Evolutionary conservation across 2,797 vertebrate genomes (phyloP).

Genomic region (Synanceia verrucosa): DNA sequence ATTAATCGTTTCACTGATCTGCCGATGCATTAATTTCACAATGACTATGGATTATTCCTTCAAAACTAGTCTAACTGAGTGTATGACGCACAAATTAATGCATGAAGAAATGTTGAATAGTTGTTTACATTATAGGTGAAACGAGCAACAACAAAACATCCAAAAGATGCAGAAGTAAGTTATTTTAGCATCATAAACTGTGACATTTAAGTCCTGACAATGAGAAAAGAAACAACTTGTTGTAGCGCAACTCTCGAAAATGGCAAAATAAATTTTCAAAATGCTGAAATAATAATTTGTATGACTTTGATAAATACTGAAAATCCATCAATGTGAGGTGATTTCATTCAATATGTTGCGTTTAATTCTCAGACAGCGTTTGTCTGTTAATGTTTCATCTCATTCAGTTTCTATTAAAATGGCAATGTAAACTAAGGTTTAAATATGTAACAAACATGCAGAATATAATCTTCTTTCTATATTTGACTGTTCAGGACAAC

Average conservation of each 20-base stretch:
- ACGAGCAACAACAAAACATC: neutral
- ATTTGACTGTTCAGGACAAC: neutral
- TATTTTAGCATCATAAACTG: too few relatives aligned
- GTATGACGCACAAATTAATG: neutral
- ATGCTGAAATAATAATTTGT: neutral
- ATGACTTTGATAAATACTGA: too few relatives aligned
- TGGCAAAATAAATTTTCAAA: neutral
- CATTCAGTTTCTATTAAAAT: too few relatives aligned
- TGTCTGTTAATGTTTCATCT: too few relatives aligned
- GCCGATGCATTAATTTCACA: neutral
- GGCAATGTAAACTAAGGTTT: too few relatives aligned
- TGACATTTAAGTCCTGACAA: neutral
- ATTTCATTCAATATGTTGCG: neutral
- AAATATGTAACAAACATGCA: neutral
- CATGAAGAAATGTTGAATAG: neutral
- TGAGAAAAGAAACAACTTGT: neutral
- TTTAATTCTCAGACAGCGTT: neutral
- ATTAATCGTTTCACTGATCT: too few relatives aligned
- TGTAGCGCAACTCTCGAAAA: neutral
- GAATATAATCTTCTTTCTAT: neutral
- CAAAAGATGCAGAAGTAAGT: too few relatives aligned
- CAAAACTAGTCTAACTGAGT: neutral
- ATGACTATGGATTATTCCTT: neutral
- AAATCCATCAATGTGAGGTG: too few relatives aligned
- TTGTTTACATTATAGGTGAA: neutral